Percentiles rank a stretch among this genome's conserved stretches.
phyloP scores from a whole-genome alignment of 2,888 invertebrate species.

The Apodemia hepburni region DNA sequence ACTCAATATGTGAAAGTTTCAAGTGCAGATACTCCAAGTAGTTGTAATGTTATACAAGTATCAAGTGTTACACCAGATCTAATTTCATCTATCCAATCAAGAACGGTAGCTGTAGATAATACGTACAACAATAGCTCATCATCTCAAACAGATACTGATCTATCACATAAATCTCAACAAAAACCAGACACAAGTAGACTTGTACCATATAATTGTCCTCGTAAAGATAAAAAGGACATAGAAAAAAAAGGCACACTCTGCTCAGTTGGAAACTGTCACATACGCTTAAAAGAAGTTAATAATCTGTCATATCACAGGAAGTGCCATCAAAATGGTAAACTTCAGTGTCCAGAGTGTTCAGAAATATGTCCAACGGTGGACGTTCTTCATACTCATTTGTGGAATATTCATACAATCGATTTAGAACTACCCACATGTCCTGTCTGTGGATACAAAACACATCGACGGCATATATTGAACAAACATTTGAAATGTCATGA shows the following conservation, averaged over 20 bases:
- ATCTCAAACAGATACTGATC: slow-evolving; percentile 34
- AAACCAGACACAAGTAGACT: slow-evolving; percentile 35
- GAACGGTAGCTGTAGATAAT: slow-evolving; percentile 36
- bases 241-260: slow-evolving; percentile 62
- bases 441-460: slow-evolving; percentile 87
- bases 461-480: slow-evolving; percentile 84
- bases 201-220: slow-evolving; percentile 28
- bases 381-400: slow-evolving; percentile 87
- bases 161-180: slow-evolving; percentile 38
- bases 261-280: slow-evolving; percentile 74
- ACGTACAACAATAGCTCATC: slow-evolving; percentile 35
- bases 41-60: slow-evolving; percentile 56
- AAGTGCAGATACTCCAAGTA: slow-evolving; percentile 42
- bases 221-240: slow-evolving; percentile 33
- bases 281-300: slow-evolving; percentile 76
- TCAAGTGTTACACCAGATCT: slow-evolving; percentile 64
- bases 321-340: slow-evolving; percentile 77
- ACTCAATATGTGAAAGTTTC: slow-evolving; percentile 58
- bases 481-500: slow-evolving; percentile 89
- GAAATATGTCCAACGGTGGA: slow-evolving; percentile 80
- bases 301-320: slow-evolving; percentile 83
- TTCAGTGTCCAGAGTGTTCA: slow-evolving; percentile 85
- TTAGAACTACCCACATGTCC: slow-evolving; percentile 90
- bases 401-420: slow-evolving; percentile 88
- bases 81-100: slow-evolving; percentile 61